Evolutionary conservation across 2,797 vertebrate species (phyloP), one percentile per base, ranked within the genome.

Genomic region (Sphenodon punctatus): DNA sequence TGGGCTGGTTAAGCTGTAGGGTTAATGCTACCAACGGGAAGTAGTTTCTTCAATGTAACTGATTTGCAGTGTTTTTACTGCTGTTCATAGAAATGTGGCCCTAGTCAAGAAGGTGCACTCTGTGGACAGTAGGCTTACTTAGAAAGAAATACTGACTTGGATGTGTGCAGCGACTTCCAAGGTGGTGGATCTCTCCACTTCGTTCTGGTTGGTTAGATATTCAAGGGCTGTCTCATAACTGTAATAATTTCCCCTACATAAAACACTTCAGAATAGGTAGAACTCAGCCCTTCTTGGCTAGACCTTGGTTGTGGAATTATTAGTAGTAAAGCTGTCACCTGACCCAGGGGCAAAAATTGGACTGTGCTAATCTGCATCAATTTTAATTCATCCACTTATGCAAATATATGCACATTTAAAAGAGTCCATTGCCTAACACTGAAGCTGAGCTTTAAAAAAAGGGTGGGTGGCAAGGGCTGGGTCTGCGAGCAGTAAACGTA

Each of bases 221-320:
- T 30, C 71, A 64, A 1, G 41, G 69, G 56, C 5, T 8, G 34
- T 42, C 16, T 1, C 4, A 3, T 4, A 27, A 7, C 30, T 23
- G 2, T 1, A 9, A 3, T 32, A 6, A 69, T 10, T 16, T 63
- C 75, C 81, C 66, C 20, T 48, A 75, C 42, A 41, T 15, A 58
- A 69, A 49, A 12, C 10, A n/a, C 27, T 19, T 61, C 38, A 67
- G 38, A 72, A 42, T 34, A 67, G 74, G 17, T 78, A 14, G 41
- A 58, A 67, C 45, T 60, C 23, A 41, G 36, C 39, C 23, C 39
- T 0, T 0, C 53, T 59, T 39, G 32, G 49, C 43, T 23, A 32
- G 83, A 36, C 7, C 41, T 34, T 75, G 78, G 55, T 60, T 49
- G 46, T 0, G 0, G 61, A 79, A 67, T 38, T n/a, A 48, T n/a